phyloP scores from a whole-genome alignment of 2,888 invertebrate species.

The Drosophila barbarae region DNA sequence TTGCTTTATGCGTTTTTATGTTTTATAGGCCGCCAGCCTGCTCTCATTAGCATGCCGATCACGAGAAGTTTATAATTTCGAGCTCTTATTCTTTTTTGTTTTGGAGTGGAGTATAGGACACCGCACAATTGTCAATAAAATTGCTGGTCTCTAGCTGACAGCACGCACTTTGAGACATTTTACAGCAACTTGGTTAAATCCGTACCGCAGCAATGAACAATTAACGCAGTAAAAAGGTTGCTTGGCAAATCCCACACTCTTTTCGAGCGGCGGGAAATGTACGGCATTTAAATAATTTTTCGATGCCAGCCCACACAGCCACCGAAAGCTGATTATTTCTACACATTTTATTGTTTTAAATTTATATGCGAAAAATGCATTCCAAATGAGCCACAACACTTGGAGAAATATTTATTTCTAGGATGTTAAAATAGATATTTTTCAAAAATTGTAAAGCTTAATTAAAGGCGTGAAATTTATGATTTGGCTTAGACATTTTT shows the following conservation, averaged over 20 bases:
- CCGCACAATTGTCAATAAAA: conserved; percentile 69
- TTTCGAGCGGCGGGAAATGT: conserved; percentile 52
- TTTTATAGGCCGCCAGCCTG: conserved; percentile 43
- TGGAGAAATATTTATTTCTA: neutral
- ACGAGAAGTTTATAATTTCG: conserved; percentile 61
- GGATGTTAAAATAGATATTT: neutral
- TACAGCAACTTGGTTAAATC: conserved; percentile 29
- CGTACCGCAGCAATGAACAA: conserved; percentile 55
- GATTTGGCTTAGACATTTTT: neutral
- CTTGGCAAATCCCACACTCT: conserved; percentile 62
- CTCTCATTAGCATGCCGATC: conserved; percentile 67
- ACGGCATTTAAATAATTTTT: conserved; percentile 65
- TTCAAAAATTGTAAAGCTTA: neutral
- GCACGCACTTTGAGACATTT: conserved; percentile 61
- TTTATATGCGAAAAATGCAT: conserved; percentile 73
- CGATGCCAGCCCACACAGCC: conserved; percentile 58
- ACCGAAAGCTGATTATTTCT: conserved; percentile 59
- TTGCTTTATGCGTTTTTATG: conserved; percentile 57
- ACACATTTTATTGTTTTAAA: conserved; percentile 57
- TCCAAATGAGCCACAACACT: conserved; percentile 49
- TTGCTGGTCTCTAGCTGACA: conserved; percentile 41
- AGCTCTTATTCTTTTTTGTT: conserved; percentile 30
- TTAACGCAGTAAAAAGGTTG: conserved; percentile 26
- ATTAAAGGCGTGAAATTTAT: neutral
- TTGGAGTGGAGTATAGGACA: conserved; percentile 30